Conservation (phyloP, 2,888 invertebrate genomes). For the Smittia sp. region DNA sequence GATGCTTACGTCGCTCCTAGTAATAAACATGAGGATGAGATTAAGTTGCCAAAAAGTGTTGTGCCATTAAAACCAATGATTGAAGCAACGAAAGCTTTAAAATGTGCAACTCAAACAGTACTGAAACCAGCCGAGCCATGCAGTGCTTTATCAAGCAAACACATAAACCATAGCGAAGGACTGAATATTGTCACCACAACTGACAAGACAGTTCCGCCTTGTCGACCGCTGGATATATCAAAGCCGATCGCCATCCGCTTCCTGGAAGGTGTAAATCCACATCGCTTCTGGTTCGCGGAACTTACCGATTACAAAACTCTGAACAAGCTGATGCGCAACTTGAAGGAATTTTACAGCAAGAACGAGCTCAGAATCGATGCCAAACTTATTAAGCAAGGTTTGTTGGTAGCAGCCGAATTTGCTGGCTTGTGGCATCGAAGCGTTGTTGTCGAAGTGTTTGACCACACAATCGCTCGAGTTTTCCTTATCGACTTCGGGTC, state of each 20-base stretch:
- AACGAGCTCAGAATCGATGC: neutral
- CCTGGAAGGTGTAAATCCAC: constrained; percentile 63
- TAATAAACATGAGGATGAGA: too few species aligned
- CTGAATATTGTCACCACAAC: neutral
- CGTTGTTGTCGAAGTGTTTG: neutral
- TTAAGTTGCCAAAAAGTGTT: too few species aligned
- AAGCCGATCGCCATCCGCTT: constrained; percentile 62
- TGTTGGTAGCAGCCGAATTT: neutral
- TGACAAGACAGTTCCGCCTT: neutral
- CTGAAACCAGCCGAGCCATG: too few species aligned
- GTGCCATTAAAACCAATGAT: too few species aligned
- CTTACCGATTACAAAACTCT: neutral
- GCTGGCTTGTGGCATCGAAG: constrained; percentile 3
- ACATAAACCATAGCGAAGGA: too few species aligned
- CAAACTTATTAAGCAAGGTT: neutral
- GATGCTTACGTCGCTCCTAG: neutral
- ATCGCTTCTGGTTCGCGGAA: constrained; percentile 25
- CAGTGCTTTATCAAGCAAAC: too few species aligned
- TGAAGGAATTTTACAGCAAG: neutral
- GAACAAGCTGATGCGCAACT: neutral
- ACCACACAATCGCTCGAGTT: neutral
- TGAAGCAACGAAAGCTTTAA: too few species aligned
- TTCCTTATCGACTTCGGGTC: neutral
- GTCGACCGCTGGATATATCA: constrained; percentile 55
- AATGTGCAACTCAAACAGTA: too few species aligned